Percentiles rank a stretch among this genome's conserved stretches.
These are phyloP conservation scores for Musca domestica DNA, from an alignment of 1,140 invertebrate species.

Conservation along the genomic window DNA sequence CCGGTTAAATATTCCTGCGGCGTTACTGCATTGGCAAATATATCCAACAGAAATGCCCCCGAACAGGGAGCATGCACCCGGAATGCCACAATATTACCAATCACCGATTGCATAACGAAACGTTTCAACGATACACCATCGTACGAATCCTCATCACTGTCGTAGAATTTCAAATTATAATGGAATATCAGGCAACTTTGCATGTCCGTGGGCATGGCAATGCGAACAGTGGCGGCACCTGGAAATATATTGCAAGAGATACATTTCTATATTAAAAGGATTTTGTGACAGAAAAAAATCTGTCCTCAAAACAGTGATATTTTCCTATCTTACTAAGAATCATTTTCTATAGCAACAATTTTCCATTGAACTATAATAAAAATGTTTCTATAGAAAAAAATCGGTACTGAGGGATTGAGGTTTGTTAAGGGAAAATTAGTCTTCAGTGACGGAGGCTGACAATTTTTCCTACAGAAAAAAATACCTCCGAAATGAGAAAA, in stretches of 20 bases:
- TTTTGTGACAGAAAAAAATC: too few relatives aligned
- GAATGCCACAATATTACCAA: conserved; percentile 85
- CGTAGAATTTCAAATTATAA: conserved; percentile 95
- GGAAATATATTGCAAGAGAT: conserved; percentile 26
- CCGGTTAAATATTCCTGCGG: conserved; percentile 92
- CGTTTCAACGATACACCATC: conserved; percentile 91
- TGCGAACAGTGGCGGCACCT: conserved; percentile 89
- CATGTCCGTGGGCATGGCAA: conserved; percentile 91
- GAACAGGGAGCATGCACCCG: conserved; percentile 94
- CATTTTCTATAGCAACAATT: too few relatives aligned
- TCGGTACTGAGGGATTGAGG: too few relatives aligned
- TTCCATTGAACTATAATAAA: too few relatives aligned
- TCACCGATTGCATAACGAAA: conserved; percentile 97
- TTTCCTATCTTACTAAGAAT: too few relatives aligned
- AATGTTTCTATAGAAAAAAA: too few relatives aligned
- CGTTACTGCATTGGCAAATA: conserved; percentile 98
- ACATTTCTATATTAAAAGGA: too few relatives aligned
- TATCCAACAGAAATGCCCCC: conserved; percentile 91
- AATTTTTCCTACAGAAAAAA: too few relatives aligned
- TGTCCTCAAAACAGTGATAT: too few relatives aligned
- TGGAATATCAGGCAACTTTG: conserved; percentile 93
- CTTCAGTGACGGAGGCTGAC: too few relatives aligned
- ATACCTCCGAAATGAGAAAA: too few relatives aligned
- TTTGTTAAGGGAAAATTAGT: too few relatives aligned
- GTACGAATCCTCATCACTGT: conserved; percentile 86